phyloP scores from a whole-genome alignment of 2,113 vertebrate species.

The Cyprinodon brontotheroides region DNA sequence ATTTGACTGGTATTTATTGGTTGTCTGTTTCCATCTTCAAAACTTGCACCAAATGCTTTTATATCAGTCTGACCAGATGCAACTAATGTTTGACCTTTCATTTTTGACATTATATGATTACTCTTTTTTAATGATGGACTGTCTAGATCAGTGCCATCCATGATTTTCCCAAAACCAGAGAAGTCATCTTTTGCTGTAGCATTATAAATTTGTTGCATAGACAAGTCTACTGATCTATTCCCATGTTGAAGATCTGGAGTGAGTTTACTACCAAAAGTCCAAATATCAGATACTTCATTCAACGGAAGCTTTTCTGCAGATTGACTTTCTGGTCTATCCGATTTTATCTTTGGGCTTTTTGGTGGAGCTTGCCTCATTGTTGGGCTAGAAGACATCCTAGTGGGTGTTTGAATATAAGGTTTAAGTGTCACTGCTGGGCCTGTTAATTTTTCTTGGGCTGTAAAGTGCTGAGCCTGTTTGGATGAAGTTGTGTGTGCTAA shows the following conservation, averaged over 20 bases:
- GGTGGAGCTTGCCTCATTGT: slow-evolving; percentile 24
- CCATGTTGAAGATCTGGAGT: background rate
- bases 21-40: slow-evolving; percentile 23
- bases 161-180: background rate
- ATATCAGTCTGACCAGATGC: slow-evolving; percentile 1
- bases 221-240: background rate
- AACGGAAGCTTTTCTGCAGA: background rate
- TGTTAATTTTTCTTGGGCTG: slow-evolving; percentile 7
- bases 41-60: background rate
- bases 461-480: slow-evolving; percentile 4
- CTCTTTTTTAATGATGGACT: slow-evolving; percentile 31
- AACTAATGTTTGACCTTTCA: slow-evolving; percentile 2
- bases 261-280: slow-evolving; percentile 17
- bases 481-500: slow-evolving; percentile 2
- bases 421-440: slow-evolving; percentile 13
- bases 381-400: slow-evolving; percentile 29
- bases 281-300: slow-evolving; percentile 8
- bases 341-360: slow-evolving; percentile 43
- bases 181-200: slow-evolving; percentile 12
- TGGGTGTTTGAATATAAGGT: slow-evolving; percentile 6
- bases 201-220: slow-evolving; percentile 20
- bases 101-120: background rate
- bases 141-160: slow-evolving; percentile 7
- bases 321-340: slow-evolving; percentile 18
- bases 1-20: slow-evolving; percentile 14